Base-by-base conservation (phyloP, 64 coral and sea anemone genomes). In the Actinia equina region DNA sequence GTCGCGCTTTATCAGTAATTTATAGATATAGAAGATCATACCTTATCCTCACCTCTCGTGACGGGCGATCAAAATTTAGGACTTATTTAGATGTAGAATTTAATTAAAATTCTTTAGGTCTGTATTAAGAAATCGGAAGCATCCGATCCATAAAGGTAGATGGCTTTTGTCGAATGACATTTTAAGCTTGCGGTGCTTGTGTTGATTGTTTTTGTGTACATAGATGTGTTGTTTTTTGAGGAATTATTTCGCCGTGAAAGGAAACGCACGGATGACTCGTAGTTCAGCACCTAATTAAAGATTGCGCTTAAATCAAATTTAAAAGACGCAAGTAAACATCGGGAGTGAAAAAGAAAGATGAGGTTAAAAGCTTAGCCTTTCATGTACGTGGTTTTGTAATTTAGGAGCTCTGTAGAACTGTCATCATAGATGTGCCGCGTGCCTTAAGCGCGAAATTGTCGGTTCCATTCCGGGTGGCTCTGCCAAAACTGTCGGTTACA, bases 61-160 rank as follows among this genome's bases (percentile, higher is more conserved):
- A 74, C 69, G 10, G 25, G 4, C 12, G 22, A n/a, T 23, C 19
- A 65, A n/a, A 20, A 65, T 65, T 41, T 74, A 15, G 69, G 15
- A 74, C 10, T 74, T 27, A 13, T 74, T 37, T 74, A 27, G 55
- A 57, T 13, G 11, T 49, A 74, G 26, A 41, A 9, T 8, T 74
- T 74, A 74, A 74, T 74, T 74, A 74, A 74, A 74, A 74, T 74
- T 74, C 69, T 30, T 74, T 37, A 27, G 4, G 12, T 74, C n/a
- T 27, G 69, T 41, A 25, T 37, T 37, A 74, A 41, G 69, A 74
- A 15, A 41, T 74, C 26, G 37, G 13, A 74, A 74, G 26, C 25
- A 74, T 74, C 6, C 7, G 55, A 12, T 74, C 26, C 69, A 18
- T 15, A 25, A 41, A 74, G 16, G 25, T 27, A 13, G 69, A 30